A percentile compares a stretch with the other conserved stretches of the same genome.
Conservation (phyloP, 2,113 vertebrate species). For the Aramus guarauna region DNA sequence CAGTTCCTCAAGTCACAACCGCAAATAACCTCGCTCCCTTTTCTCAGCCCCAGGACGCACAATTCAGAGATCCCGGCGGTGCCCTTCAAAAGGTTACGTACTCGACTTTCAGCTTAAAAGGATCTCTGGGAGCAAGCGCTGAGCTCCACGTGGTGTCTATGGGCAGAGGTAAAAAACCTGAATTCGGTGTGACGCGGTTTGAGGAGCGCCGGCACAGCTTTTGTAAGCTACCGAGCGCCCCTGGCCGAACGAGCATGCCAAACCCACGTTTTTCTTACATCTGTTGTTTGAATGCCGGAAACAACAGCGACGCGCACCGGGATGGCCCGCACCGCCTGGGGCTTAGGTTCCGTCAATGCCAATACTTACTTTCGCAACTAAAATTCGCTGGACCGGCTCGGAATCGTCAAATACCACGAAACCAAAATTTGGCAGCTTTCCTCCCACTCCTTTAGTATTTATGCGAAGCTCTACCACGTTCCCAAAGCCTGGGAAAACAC, state of each 20-base stretch:
- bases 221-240: background rate
- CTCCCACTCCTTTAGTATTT: conserved; percentile 96
- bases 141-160: background rate
- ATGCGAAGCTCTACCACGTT: conserved; percentile 96
- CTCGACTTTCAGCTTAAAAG: background rate
- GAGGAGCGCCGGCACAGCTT: background rate
- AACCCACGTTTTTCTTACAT: background rate
- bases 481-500: conserved; percentile 82
- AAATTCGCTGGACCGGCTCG: conserved; percentile 94
- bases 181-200: rapidly evolving
- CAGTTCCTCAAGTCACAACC: background rate
- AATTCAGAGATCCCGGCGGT: background rate
- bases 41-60: background rate
- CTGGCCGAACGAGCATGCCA: rapidly evolving
- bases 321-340: rapidly evolving
- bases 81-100: background rate
- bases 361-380: conserved; percentile 94
- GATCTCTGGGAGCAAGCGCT: background rate
- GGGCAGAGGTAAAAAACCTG: background rate
- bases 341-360: background rate
- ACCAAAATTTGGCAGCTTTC: conserved; percentile 97
- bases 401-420: conserved; percentile 98
- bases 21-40: background rate
- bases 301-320: background rate
- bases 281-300: background rate